phyloP scores from a whole-genome alignment of 2,113 vertebrate species.

The Atherinomorus stipes region DNA sequence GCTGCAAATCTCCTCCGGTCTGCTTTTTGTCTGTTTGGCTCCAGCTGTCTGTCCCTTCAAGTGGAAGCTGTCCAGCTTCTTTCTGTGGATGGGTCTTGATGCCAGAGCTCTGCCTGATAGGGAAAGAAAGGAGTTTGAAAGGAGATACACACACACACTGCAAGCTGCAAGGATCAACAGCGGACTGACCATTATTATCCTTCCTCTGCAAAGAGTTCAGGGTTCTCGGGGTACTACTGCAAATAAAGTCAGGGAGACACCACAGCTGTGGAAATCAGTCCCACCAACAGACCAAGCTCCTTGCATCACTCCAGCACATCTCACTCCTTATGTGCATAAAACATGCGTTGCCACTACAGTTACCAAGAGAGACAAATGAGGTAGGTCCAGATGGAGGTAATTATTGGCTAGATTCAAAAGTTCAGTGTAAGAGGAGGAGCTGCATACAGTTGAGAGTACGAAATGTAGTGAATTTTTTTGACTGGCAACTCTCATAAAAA shows the following conservation, averaged over 20 bases:
- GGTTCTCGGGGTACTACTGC: background rate
- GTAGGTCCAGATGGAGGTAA: background rate
- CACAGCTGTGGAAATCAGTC: background rate
- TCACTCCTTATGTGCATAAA: background rate
- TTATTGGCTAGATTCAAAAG: background rate
- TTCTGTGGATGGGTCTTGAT: background rate
- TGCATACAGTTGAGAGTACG: no score
- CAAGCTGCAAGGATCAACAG: no score
- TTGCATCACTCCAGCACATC: background rate
- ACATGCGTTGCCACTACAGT: background rate
- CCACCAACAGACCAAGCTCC: background rate
- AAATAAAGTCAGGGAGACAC: background rate
- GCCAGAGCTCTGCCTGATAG: slow-evolving; percentile 56
- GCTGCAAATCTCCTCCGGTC: slow-evolving; percentile 38
- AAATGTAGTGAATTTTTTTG: no score
- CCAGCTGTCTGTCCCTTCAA: slow-evolving; percentile 25
- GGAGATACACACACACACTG: no score
- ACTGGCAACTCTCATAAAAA: no score
- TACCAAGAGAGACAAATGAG: background rate
- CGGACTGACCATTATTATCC: no score
- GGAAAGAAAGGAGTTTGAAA: slow-evolving; percentile 29
- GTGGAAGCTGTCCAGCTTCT: slow-evolving; percentile 43
- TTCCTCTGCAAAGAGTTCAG: background rate
- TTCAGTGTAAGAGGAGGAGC: background rate
- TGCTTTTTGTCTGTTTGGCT: slow-evolving; percentile 50